Evolutionary conservation across 2,113 vertebrate genomes (phyloP).

Genomic region (Melanerpes formicivorus): DNA sequence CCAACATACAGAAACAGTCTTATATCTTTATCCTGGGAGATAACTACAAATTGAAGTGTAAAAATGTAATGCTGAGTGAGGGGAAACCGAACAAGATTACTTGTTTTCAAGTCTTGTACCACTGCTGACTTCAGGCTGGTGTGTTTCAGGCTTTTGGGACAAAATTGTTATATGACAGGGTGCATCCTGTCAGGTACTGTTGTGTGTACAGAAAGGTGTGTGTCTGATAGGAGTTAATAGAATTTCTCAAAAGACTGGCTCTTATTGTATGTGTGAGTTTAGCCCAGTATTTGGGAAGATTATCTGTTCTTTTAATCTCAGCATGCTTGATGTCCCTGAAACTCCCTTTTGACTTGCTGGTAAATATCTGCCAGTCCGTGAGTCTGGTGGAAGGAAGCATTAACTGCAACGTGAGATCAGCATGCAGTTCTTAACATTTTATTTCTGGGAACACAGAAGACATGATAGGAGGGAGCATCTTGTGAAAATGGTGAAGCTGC

Average conservation of each 20-base stretch:
- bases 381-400: not conserved
- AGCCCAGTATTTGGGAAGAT: not conserved
- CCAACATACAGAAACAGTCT: not conserved
- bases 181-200: not conserved
- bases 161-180: not conserved
- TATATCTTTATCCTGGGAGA: not conserved
- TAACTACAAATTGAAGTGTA: not conserved
- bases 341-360: not conserved
- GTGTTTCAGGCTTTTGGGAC: not conserved
- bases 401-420: not conserved
- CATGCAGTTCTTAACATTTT: not conserved
- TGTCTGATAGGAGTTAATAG: not conserved
- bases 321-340: not conserved
- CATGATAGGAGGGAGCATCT: not conserved
- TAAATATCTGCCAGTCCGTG: not conserved
- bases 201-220: not conserved
- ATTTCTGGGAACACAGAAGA: not conserved
- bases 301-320: not conserved
- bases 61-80: not conserved
- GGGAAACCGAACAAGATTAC: not conserved
- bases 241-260: not conserved
- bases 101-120: not conserved
- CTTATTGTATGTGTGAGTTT: not conserved
- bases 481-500: not conserved
- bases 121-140: not conserved